Evolutionary conservation across 2,113 vertebrate genomes (phyloP).

Genomic region (Drymodes brunneopygia): DNA sequence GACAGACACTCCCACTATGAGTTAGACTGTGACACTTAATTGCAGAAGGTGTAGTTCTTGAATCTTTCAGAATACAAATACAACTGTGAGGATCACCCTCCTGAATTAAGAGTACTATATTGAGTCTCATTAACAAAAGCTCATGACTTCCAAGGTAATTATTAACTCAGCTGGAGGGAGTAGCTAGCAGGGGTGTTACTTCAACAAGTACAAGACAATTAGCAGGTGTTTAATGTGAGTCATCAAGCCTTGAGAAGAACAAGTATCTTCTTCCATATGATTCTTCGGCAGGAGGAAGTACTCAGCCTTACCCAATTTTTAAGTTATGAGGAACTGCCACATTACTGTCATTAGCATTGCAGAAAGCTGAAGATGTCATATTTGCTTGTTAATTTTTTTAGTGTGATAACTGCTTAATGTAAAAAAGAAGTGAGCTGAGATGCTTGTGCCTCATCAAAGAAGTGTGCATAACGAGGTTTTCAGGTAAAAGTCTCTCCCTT

Average conservation of each 20-base stretch:
- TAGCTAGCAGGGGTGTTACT: not conserved
- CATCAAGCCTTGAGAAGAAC: not conserved
- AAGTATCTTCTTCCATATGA: not conserved
- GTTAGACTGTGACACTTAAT: not conserved
- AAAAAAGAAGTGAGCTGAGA: not conserved
- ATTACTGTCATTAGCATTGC: not conserved
- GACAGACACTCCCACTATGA: not conserved
- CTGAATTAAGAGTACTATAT: not conserved
- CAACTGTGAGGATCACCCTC: not conserved
- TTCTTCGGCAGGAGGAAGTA: not conserved
- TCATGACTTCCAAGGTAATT: slow-evolving; percentile 15
- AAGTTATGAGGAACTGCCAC: not conserved
- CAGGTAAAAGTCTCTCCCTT: not conserved
- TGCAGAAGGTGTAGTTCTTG: not conserved
- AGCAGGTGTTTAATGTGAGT: slow-evolving; percentile 3
- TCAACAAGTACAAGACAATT: slow-evolving; percentile 10
- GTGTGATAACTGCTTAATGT: not conserved
- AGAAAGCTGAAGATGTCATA: not conserved
- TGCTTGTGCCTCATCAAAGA: not conserved
- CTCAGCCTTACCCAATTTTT: not conserved
- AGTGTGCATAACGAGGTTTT: not conserved
- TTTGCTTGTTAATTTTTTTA: not conserved
- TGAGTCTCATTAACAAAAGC: slow-evolving; percentile 19
- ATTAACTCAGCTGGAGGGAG: slow-evolving; percentile 25
- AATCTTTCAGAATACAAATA: not conserved